Conservation (phyloP, 2,888 invertebrate species). For the Zaprionus obscuricornis region DNA sequence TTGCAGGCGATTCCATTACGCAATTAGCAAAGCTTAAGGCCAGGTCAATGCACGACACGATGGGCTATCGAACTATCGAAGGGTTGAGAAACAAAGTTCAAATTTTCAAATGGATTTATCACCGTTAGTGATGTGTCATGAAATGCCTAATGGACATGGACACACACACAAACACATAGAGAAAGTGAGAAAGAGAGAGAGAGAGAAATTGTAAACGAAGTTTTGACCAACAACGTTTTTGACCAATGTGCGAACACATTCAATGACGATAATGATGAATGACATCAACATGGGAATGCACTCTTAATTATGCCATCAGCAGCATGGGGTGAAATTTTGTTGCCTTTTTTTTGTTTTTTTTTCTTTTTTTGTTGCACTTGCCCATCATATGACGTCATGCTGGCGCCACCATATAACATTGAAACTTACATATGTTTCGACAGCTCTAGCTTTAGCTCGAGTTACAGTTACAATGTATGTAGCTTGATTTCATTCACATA, state of each 20-base stretch:
- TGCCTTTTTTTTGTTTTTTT: too few species aligned
- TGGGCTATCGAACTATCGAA: constrained; percentile 7
- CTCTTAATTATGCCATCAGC: constrained; percentile 13
- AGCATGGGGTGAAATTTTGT: too few species aligned
- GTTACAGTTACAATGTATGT: constrained; percentile 1
- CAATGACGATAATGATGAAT: constrained; percentile 20
- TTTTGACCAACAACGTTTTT: too few species aligned
- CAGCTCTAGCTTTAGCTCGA: too few species aligned
- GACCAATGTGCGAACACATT: constrained; percentile 9
- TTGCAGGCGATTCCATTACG: constrained; percentile 53
- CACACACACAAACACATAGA: too few species aligned
- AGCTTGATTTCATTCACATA: too few species aligned
- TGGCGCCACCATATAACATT: constrained; percentile 7
- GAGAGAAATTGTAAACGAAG: background rate
- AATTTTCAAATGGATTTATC: constrained; percentile 10
- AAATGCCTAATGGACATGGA: constrained; percentile 5
- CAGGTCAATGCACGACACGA: background rate
- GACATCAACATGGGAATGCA: constrained; percentile 45
- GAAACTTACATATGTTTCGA: background rate
- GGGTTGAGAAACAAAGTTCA: constrained; percentile 25
- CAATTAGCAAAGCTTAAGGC: constrained; percentile 24
- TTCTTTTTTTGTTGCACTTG: constrained; percentile 6
- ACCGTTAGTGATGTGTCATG: background rate
- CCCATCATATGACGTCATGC: constrained; percentile 27
- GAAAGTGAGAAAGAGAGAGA: too few species aligned